A percentile compares a stretch with the other conserved stretches of the same genome.
These are phyloP conservation scores for Dysmachus trigonus DNA, from an alignment of 2,888 invertebrate genomes.

Conservation along the genomic window DNA sequence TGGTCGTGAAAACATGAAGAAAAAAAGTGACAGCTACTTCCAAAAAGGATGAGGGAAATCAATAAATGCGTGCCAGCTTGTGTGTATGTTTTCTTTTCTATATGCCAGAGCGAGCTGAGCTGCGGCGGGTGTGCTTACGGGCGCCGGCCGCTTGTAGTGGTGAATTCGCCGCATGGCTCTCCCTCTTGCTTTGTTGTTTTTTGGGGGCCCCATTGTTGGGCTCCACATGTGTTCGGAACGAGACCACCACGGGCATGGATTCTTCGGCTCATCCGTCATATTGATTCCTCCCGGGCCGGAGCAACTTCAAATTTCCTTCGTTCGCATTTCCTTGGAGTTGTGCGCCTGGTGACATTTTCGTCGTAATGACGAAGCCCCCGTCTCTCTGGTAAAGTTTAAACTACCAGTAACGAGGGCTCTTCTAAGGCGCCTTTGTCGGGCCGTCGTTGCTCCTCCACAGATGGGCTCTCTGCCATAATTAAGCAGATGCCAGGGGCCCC, in stretches of 20 bases:
- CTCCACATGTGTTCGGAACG: neutral
- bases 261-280: neutral
- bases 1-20: slow-evolving; percentile 13
- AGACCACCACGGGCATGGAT: neutral
- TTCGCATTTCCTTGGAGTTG: neutral
- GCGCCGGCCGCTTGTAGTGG: slow-evolving; percentile 2
- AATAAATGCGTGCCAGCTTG: slow-evolving; percentile 44
- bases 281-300: neutral
- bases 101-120: neutral
- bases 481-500: neutral
- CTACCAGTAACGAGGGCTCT: neutral
- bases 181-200: neutral
- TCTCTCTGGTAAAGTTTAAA: neutral
- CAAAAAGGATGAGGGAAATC: slow-evolving; percentile 46
- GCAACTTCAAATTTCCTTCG: neutral
- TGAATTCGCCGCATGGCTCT: slow-evolving; percentile 36
- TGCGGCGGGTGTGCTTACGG: neutral
- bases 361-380: neutral
- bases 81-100: slow-evolving; percentile 25
- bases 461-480: neutral
- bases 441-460: neutral
- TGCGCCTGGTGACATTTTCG: neutral
- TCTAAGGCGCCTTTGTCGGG: neutral
- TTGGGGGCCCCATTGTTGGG: neutral
- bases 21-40: slow-evolving; percentile 46